phyloP scores from a whole-genome alignment of 2,888 invertebrate genomes.

The Drosophila austrosaltans region DNA sequence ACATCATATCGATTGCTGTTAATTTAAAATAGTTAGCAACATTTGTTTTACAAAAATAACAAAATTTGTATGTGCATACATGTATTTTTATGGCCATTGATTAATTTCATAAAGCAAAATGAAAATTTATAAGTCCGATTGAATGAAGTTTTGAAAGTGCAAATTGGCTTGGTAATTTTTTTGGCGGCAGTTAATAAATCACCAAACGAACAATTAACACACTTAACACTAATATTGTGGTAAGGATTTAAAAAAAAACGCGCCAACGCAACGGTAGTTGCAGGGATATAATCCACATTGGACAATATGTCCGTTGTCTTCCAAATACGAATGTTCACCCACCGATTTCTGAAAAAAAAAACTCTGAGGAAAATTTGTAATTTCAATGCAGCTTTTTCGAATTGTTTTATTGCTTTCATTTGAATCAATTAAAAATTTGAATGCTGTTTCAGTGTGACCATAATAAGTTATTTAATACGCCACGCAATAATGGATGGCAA shows the following conservation, averaged over 20 bases:
- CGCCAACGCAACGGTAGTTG: not conserved
- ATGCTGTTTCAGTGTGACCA: too few species aligned
- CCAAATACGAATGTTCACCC: too few species aligned
- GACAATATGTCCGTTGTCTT: too few species aligned
- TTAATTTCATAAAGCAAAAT: conserved; percentile 17
- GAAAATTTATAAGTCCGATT: conserved; percentile 38
- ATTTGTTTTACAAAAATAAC: conserved; percentile 39
- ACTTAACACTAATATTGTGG: conserved; percentile 4
- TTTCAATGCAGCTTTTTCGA: too few species aligned
- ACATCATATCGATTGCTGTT: conserved; percentile 39
- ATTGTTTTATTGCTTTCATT: too few species aligned
- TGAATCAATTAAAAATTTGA: too few species aligned
- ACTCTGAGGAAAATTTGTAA: too few species aligned
- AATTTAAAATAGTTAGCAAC: conserved; percentile 61
- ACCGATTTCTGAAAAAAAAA: too few species aligned
- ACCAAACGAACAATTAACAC: conserved; percentile 11
- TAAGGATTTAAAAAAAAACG: not conserved
- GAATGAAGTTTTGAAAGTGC: conserved; percentile 43
- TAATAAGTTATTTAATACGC: too few species aligned
- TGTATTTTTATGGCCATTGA: conserved; percentile 49
- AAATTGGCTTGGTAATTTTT: conserved; percentile 35
- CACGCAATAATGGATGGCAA: too few species aligned
- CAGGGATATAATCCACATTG: not conserved
- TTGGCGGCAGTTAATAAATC: not conserved
- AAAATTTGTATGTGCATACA: not conserved